These are phyloP conservation scores for Stenopsyche tienmushanensis DNA, from an alignment of 1,140 invertebrate species.

Conservation along the genomic window DNA sequence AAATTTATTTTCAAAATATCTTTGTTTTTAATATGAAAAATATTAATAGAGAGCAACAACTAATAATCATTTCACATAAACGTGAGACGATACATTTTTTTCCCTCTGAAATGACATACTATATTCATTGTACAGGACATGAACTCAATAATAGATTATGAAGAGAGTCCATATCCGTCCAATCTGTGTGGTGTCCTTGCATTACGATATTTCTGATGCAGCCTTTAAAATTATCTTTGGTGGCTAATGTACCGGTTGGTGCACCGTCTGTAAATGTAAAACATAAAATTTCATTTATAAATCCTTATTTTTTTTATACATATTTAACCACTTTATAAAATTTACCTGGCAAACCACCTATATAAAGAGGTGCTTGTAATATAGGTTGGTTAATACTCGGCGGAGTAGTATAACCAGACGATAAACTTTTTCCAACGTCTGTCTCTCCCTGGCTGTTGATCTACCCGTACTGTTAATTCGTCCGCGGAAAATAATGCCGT, in stretches of 20 bases:
- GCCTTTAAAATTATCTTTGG: slow-evolving; percentile 80
- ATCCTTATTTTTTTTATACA: background rate
- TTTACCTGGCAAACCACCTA: slow-evolving; percentile 83
- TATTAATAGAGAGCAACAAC: too few relatives aligned
- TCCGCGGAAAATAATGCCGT: slow-evolving; percentile 71
- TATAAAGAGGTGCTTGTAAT: slow-evolving; percentile 68
- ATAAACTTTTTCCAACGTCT: slow-evolving; percentile 44
- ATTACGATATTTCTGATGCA: slow-evolving; percentile 86
- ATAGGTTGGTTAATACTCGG: slow-evolving; percentile 47
- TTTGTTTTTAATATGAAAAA: too few relatives aligned
- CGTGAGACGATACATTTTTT: too few relatives aligned
- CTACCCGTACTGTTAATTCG: slow-evolving; percentile 71
- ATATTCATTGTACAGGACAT: slow-evolving; percentile 63
- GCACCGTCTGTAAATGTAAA: slow-evolving; percentile 36
- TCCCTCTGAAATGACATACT: too few relatives aligned
- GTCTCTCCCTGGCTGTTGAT: slow-evolving; percentile 62
- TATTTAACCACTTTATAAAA: background rate
- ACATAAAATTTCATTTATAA: slow-evolving; percentile 3
- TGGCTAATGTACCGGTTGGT: slow-evolving; percentile 35
- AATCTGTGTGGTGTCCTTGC: slow-evolving; percentile 64
- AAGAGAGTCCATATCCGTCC: slow-evolving; percentile 79
- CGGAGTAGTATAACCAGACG: slow-evolving; percentile 46
- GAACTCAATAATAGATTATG: slow-evolving; percentile 84
- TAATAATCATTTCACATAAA: too few relatives aligned
- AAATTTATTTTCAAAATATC: too few relatives aligned